Conservation (phyloP, 2,113 vertebrate species). For the Fregetta grallaria region DNA sequence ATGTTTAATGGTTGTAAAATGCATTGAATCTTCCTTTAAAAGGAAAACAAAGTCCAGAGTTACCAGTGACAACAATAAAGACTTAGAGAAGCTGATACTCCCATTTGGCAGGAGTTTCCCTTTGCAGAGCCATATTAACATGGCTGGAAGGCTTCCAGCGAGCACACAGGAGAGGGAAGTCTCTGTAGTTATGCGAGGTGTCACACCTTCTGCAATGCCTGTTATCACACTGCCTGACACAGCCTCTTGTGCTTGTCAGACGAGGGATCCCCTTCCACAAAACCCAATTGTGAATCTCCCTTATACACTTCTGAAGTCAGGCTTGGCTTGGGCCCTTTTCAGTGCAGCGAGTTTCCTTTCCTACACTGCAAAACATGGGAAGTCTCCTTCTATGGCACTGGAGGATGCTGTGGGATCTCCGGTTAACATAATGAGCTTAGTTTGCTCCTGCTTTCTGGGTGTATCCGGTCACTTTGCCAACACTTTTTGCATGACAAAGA, state of each 20-base stretch:
- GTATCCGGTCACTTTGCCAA: conserved; percentile 64
- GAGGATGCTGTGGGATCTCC: conserved; percentile 59
- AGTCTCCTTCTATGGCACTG: conserved; percentile 46
- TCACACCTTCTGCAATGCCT: neutral
- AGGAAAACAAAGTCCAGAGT: conserved; percentile 7
- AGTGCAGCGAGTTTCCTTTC: neutral
- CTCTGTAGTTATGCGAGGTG: neutral
- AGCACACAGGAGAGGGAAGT: neutral
- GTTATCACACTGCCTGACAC: neutral
- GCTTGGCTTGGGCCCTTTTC: neutral
- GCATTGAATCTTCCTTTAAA: conserved; percentile 47
- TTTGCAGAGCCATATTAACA: neutral
- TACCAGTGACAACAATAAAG: conserved; percentile 23
- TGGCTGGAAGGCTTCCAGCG: neutral
- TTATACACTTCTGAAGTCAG: neutral
- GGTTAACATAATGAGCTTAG: conserved; percentile 66
- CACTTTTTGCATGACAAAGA: conserved; percentile 68
- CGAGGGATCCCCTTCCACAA: neutral
- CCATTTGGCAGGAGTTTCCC: conserved; percentile 22
- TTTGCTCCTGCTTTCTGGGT: conserved; percentile 59
- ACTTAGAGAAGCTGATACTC: conserved; percentile 25
- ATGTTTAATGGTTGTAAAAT: conserved; percentile 38
- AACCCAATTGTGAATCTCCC: neutral
- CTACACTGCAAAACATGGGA: conserved; percentile 14
- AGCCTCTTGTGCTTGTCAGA: neutral